Percentiles rank a stretch among this genome's conserved stretches.
These are phyloP conservation scores for Drosophila buzzatii DNA, from an alignment of 2,888 invertebrate genomes.

Conservation along the genomic window DNA sequence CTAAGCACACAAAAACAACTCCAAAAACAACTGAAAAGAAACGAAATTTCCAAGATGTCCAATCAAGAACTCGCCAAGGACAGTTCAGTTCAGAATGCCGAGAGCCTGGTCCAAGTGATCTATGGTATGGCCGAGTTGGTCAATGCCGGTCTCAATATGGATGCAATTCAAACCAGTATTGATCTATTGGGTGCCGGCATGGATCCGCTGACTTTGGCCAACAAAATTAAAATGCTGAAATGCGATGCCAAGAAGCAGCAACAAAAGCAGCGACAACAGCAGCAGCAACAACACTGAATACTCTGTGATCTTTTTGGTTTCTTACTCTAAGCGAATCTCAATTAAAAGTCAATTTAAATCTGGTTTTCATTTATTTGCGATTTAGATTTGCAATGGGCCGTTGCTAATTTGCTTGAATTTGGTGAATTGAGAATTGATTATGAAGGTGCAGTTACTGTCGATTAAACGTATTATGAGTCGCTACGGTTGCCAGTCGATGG, in stretches of 20 bases:
- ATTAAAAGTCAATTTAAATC: neutral
- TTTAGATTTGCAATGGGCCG: neutral
- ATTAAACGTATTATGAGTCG: slow-evolving; percentile 2
- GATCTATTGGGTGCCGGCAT: slow-evolving; percentile 28
- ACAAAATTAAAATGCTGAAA: slow-evolving; percentile 18
- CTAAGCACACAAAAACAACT: neutral
- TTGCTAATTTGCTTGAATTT: slow-evolving; percentile 7
- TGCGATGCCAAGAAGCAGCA: neutral
- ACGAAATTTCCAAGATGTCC: slow-evolving; percentile 6
- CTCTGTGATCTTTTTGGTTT: neutral
- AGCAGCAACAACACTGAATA: neutral
- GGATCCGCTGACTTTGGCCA: slow-evolving; percentile 7
- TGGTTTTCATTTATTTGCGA: slow-evolving; percentile 8
- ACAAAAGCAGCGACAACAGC: neutral
- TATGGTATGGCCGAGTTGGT: slow-evolving; percentile 23
- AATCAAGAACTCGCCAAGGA: neutral
- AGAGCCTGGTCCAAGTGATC: slow-evolving; percentile 10
- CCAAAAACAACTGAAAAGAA: neutral
- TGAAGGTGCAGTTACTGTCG: neutral
- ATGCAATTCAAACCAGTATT: slow-evolving; percentile 26
- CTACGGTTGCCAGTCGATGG: slow-evolving; percentile 1
- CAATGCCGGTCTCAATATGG: slow-evolving; percentile 35
- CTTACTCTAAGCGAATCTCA: neutral
- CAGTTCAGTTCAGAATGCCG: neutral
- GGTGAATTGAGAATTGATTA: neutral